Evolutionary conservation across 2,888 invertebrate genomes (phyloP).

Genomic region (Nasonovia ribisnigri): DNA sequence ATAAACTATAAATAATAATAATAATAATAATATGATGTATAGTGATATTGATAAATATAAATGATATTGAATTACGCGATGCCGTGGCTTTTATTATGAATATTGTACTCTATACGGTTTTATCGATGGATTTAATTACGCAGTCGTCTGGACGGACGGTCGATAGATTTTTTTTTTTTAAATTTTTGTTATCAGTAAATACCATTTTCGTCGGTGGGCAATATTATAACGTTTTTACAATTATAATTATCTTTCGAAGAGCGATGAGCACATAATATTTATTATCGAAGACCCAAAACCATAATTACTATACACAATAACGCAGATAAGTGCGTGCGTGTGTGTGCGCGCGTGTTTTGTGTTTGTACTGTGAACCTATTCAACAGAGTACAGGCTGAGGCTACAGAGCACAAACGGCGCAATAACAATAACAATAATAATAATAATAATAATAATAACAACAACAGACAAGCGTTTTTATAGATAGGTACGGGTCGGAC

Average conservation of each 20-base stretch:
- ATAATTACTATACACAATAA: neutral
- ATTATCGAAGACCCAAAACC: neutral
- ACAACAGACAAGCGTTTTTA: neutral
- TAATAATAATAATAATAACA: neutral
- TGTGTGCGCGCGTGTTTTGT: neutral
- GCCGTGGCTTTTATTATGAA: neutral
- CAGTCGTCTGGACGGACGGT: no score
- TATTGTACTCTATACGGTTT: neutral
- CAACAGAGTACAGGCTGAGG: neutral
- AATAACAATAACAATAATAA: conserved; percentile 28
- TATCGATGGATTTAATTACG: neutral
- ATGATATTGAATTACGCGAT: neutral
- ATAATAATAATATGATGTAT: neutral
- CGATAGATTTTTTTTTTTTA: neutral
- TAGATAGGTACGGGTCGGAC: neutral
- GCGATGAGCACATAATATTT: neutral
- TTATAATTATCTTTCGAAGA: neutral
- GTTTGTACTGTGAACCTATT: conserved; percentile 4
- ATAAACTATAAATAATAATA: neutral
- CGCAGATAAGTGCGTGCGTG: neutral
- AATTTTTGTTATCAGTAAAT: neutral
- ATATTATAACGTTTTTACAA: neutral
- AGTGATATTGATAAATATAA: no score
- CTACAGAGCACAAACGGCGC: neutral
- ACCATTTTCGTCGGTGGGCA: neutral